Conservation (phyloP, 92 coral and sea anemone genomes). For the Epizoanthus scotinus region DNA sequence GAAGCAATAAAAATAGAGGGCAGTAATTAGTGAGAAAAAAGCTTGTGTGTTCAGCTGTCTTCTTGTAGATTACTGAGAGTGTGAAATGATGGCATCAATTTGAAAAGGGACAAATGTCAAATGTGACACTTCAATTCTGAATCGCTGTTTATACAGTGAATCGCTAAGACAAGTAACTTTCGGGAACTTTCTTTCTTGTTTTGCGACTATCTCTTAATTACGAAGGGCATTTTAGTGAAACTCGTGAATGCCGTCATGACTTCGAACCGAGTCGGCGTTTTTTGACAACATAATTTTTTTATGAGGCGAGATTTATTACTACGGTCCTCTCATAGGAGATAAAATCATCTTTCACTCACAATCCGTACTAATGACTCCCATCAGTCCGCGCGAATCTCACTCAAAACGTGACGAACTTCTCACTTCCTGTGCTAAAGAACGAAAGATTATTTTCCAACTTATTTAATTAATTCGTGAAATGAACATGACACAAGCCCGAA, state of each 20-base stretch:
- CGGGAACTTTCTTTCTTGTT: not conserved
- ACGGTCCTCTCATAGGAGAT: constrained; percentile 14
- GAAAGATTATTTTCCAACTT: not conserved
- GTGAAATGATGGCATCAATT: not conserved
- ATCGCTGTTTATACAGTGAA: constrained; percentile 30
- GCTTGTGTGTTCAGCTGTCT: constrained; percentile 34
- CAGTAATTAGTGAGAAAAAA: constrained; percentile 45
- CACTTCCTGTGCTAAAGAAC: constrained; percentile 20
- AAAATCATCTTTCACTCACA: constrained; percentile 25
- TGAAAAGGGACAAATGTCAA: not conserved
- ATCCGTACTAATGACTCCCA: not conserved
- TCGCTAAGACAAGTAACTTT: constrained; percentile 5
- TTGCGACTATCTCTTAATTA: not conserved
- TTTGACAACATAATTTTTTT: constrained; percentile 7
- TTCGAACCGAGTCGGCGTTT: constrained; percentile 16
- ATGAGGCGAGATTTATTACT: not conserved
- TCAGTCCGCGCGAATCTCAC: constrained; percentile 1
- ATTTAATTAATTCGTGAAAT: constrained; percentile 5
- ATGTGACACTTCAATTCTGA: constrained; percentile 18
- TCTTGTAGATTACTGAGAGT: constrained; percentile 14
- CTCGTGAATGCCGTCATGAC: not conserved
- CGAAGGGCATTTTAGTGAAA: constrained; percentile 1
- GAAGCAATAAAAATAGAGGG: constrained; percentile 42
- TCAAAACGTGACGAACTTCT: constrained; percentile 18
- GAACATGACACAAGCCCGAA: constrained; percentile 14